These are phyloP conservation scores for Pseudoatta argentina DNA, from an alignment of 1,140 invertebrate genomes.

Conservation along the genomic window DNA sequence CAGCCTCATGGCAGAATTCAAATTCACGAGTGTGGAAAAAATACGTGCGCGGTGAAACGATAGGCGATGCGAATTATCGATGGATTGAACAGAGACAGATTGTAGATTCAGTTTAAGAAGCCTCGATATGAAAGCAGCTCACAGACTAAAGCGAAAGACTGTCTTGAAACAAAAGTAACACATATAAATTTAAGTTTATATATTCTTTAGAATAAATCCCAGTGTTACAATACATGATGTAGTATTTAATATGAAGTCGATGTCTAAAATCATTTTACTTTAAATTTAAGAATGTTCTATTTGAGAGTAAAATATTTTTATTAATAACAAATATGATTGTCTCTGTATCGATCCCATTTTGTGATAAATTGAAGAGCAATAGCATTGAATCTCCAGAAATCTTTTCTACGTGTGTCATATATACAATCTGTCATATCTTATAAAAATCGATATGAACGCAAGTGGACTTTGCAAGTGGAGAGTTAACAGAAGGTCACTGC, in stretches of 20 bases:
- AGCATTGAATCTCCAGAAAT: too few species aligned
- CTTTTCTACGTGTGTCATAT: not conserved
- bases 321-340: too few species aligned
- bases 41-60: not conserved
- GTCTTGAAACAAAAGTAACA: too few species aligned
- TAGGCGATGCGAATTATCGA: slow-evolving; percentile 24
- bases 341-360: too few species aligned
- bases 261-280: too few species aligned
- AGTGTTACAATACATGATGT: too few species aligned
- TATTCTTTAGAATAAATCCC: too few species aligned
- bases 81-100: not conserved
- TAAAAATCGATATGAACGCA: not conserved
- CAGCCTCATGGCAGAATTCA: slow-evolving; percentile 5
- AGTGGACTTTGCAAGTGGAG: not conserved
- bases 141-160: not conserved
- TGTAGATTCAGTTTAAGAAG: slow-evolving; percentile 8
- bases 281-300: too few species aligned
- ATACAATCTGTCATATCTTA: not conserved
- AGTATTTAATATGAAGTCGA: too few species aligned
- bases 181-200: too few species aligned
- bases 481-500: not conserved
- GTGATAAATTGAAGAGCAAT: too few species aligned
- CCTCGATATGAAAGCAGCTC: not conserved
- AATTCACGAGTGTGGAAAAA: slow-evolving; percentile 18
- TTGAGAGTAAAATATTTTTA: too few species aligned